These are phyloP conservation scores for Mirza zaza DNA, from an alignment of 2,113 vertebrate genomes.

Conservation along the genomic window DNA sequence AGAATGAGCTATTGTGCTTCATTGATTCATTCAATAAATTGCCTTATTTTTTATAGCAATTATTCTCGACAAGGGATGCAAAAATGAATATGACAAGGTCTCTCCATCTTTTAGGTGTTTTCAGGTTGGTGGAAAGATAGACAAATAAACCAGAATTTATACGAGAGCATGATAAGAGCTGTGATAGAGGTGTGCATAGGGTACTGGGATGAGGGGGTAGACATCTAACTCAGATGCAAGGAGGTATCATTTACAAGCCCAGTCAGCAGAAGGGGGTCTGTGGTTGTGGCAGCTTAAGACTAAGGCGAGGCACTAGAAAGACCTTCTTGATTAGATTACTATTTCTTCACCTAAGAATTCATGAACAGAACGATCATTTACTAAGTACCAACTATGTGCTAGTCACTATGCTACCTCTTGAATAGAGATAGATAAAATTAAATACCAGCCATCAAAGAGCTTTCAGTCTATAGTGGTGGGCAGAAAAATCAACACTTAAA, in stretches of 20 bases:
- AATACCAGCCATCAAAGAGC: background rate
- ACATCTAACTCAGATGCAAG: background rate
- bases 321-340: background rate
- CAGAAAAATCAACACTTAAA: conserved; percentile 42
- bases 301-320: background rate
- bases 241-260: background rate
- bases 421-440: conserved; percentile 6
- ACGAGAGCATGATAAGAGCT: background rate
- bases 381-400: background rate
- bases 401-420: background rate
- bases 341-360: background rate
- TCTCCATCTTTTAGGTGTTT: background rate
- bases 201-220: background rate
- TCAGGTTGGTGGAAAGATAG: background rate
- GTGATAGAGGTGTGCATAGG: background rate
- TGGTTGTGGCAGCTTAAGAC: background rate
- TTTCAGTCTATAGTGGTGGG: background rate
- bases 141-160: background rate
- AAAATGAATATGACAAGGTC: background rate
- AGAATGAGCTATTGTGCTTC: background rate
- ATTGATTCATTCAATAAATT: background rate
- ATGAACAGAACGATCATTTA: background rate
- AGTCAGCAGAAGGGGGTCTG: background rate
- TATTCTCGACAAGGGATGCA: background rate
- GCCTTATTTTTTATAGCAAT: background rate